phyloP scores from a whole-genome alignment of 2,888 invertebrate genomes.

The Cinara cedri region DNA sequence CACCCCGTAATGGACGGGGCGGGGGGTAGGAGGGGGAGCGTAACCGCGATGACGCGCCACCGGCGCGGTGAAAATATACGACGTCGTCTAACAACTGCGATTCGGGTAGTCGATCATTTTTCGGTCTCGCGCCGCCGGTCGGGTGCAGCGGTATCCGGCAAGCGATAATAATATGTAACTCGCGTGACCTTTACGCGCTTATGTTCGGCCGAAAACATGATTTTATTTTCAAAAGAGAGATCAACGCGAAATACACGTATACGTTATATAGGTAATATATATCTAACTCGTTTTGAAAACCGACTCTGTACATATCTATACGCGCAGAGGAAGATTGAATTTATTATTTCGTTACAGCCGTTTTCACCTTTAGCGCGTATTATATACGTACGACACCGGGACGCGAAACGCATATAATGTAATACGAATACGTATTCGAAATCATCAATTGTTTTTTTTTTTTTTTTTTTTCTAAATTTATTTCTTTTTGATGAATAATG shows the following conservation, averaged over 20 bases:
- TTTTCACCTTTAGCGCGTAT: slow-evolving; percentile 25
- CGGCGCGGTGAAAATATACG: too few relatives aligned
- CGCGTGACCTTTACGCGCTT: slow-evolving; percentile 19
- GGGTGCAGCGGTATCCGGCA: not conserved
- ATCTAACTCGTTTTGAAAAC: slow-evolving; percentile 40
- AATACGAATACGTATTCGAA: not conserved
- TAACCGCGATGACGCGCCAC: too few relatives aligned
- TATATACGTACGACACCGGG: not conserved
- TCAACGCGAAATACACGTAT: not conserved
- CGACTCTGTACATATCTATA: not conserved
- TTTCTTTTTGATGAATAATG: too few relatives aligned
- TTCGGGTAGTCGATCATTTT: not conserved
- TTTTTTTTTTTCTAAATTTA: too few relatives aligned
- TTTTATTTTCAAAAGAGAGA: slow-evolving; percentile 35
- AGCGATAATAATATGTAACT: too few relatives aligned
- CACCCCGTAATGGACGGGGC: too few relatives aligned
- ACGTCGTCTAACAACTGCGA: too few relatives aligned
- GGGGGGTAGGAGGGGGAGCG: too few relatives aligned
- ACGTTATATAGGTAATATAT: not conserved
- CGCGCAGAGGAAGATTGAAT: not conserved
- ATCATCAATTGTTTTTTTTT: not conserved
- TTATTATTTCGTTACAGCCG: slow-evolving; percentile 19
- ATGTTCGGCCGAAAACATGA: slow-evolving; percentile 8
- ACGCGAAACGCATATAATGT: not conserved
- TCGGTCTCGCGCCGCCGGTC: not conserved